These are phyloP conservation scores for Anoura caudifer DNA, from an alignment of 2,113 vertebrate species.

Conservation along the genomic window DNA sequence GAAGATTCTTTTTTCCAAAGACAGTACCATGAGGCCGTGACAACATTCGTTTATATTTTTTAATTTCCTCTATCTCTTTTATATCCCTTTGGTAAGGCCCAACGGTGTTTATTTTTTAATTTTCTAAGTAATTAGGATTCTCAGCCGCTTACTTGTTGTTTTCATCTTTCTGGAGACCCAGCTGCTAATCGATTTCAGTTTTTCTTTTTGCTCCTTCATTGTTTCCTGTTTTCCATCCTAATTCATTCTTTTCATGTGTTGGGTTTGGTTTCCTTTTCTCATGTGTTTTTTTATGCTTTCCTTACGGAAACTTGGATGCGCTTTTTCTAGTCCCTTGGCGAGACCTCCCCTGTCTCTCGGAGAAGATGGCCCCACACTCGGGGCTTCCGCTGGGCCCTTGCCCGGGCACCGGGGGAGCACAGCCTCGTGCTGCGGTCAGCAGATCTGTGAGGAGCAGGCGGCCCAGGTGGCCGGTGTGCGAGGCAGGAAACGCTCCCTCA, in stretches of 20 bases:
- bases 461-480: background rate
- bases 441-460: background rate
- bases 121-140: background rate
- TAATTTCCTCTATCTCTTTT: background rate
- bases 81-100: background rate
- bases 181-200: background rate
- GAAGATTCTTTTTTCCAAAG: background rate
- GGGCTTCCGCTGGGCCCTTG: background rate
- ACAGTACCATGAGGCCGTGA: background rate
- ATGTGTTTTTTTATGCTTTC: background rate
- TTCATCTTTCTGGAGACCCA: background rate
- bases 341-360: background rate
- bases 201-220: background rate
- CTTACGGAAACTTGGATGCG: background rate
- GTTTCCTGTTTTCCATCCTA: background rate
- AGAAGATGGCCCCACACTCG: fast-evolving
- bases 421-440: background rate
- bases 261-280: background rate
- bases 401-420: background rate
- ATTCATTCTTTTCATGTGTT: background rate
- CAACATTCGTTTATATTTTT: background rate
- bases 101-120: background rate
- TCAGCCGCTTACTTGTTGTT: background rate
- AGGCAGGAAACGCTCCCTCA: fast-evolving
- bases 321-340: background rate